phyloP scores from a whole-genome alignment of 2,113 vertebrate genomes.

The Erinaceus europaeus region DNA sequence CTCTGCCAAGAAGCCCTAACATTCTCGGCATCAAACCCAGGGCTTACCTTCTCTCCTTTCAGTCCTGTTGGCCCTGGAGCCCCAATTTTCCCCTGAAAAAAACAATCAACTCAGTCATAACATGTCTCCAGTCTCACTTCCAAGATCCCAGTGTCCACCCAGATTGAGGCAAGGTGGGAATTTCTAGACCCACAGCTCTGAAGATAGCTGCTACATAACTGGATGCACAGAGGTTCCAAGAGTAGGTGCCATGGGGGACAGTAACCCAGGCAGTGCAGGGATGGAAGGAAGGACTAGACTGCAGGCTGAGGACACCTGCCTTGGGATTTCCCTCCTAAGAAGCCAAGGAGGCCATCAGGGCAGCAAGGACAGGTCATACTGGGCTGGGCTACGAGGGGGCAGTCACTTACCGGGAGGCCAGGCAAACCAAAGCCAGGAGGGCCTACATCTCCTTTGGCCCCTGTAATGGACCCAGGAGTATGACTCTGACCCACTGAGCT shows the following conservation, averaged over 20 bases:
- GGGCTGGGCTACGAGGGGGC: neutral
- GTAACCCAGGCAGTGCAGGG: neutral
- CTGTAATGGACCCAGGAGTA: conserved; percentile 56
- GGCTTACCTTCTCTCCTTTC: conserved; percentile 84
- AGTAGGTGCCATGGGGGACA: neutral
- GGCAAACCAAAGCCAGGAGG: conserved; percentile 74
- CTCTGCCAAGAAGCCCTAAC: neutral
- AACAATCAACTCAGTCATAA: neutral
- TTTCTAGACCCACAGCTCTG: neutral
- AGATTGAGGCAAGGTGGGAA: neutral
- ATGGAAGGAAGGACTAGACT: neutral
- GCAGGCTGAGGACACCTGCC: neutral
- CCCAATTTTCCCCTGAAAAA: conserved; percentile 66
- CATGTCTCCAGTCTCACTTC: neutral
- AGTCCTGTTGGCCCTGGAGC: conserved; percentile 55
- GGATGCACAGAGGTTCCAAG: neutral
- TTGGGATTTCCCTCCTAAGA: neutral
- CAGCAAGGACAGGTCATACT: neutral
- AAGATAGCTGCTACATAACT: neutral
- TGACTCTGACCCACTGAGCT: neutral
- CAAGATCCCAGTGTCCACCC: neutral
- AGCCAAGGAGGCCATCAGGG: neutral
- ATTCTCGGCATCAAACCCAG: neutral
- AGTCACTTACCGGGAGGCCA: conserved; percentile 82
- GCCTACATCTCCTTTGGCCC: conserved; percentile 76